These are phyloP conservation scores for Limulus polyphemus DNA, from an alignment of 2,888 invertebrate genomes.

Conservation along the genomic window DNA sequence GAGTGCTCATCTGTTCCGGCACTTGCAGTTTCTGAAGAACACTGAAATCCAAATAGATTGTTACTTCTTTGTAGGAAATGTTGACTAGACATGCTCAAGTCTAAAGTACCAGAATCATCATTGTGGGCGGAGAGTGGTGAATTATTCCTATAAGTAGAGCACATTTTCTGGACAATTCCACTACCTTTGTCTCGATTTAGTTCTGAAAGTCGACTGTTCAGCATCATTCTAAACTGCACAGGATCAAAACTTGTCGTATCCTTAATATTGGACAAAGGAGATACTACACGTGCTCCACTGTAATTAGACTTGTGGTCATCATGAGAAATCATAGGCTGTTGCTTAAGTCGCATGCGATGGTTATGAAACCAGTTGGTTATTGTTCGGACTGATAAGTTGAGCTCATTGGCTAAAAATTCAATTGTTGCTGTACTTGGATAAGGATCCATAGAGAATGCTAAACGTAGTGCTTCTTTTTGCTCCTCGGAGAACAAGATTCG, in stretches of 20 bases:
- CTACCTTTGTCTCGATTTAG: conserved; percentile 15
- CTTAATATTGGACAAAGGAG: conserved; percentile 9
- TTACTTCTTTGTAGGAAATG: conserved; percentile 16
- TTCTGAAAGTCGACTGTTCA: conserved; percentile 76
- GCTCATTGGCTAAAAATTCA: conserved; percentile 81
- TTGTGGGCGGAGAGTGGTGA: conserved; percentile 26
- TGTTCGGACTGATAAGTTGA: conserved; percentile 82
- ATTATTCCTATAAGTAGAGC: conserved; percentile 22
- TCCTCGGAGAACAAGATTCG: conserved; percentile 94
- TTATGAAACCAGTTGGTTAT: conserved; percentile 99
- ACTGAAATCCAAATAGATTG: conserved; percentile 3
- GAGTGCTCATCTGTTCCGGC: conserved; percentile 67
- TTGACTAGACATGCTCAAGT: conserved; percentile 49
- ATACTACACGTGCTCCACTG: neutral
- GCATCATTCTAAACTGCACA: conserved; percentile 72
- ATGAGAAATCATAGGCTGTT: conserved; percentile 42
- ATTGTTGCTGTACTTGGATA: conserved; percentile 95
- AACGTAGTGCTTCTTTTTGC: conserved; percentile 86
- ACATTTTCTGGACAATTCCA: conserved; percentile 13
- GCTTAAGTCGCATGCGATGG: conserved; percentile 94
- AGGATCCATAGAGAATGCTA: conserved; percentile 90
- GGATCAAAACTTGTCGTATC: conserved; percentile 54
- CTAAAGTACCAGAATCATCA: conserved; percentile 42
- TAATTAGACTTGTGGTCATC: conserved; percentile 10
- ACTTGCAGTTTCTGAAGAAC: conserved; percentile 52